Evolutionary conservation across 2,888 invertebrate genomes (phyloP).

Genomic region (Acanthacorydalis orientalis): DNA sequence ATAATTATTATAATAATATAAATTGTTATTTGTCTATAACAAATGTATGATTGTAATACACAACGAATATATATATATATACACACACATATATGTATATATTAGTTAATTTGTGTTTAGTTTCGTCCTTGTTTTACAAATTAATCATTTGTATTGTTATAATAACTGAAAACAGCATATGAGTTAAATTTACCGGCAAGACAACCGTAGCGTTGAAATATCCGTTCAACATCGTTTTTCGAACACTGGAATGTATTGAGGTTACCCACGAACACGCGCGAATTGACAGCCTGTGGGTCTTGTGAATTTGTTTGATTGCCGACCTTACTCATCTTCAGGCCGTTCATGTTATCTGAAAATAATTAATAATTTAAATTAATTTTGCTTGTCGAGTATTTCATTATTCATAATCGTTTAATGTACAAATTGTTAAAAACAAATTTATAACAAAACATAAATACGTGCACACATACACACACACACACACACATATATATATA

Average conservation of each 20-base stretch:
- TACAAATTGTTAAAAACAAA: neutral
- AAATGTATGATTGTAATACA: too few relatives aligned
- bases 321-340: conserved; percentile 52
- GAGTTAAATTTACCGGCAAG: conserved; percentile 38
- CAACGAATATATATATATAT: too few relatives aligned
- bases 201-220: conserved; percentile 58
- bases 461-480: too few relatives aligned
- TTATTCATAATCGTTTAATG: neutral
- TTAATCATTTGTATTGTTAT: too few relatives aligned
- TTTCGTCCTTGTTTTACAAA: too few relatives aligned
- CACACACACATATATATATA: too few relatives aligned
- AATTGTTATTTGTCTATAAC: too few relatives aligned
- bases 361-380: neutral
- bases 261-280: conserved; percentile 66
- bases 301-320: conserved; percentile 63
- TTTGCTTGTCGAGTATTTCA: neutral
- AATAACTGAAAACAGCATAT: too few relatives aligned
- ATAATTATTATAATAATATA: too few relatives aligned
- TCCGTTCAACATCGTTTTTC: conserved; percentile 61
- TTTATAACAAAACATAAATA: too few relatives aligned
- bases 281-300: conserved; percentile 61
- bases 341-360: neutral
- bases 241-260: conserved; percentile 62
- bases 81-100: too few relatives aligned
- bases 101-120: too few relatives aligned